Base-by-base conservation (phyloP, 2,888 invertebrate genomes). In the Meiosimyza decipiens region DNA sequence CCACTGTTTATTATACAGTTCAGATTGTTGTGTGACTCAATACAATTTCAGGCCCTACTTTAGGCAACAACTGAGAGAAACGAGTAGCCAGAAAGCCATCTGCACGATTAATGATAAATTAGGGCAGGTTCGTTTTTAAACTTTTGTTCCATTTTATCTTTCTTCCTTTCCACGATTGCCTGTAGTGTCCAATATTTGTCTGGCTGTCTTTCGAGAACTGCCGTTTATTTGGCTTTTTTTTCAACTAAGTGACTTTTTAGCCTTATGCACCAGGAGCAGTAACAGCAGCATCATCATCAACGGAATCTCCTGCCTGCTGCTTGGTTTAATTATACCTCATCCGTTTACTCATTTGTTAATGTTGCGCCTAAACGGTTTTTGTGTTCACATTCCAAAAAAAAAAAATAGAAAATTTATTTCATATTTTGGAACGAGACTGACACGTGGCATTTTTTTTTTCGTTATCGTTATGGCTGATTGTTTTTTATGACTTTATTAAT, bases 91-190 rank as follows among this genome's bases (percentile, higher is more conserved):
- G 49, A 18, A 64, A 64, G 64, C 64, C 64, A 64, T 64, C 64
- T 64, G 64, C 64, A 50, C 64, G 22, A 64, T 64, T 64, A 64
- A 64, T 64, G 64, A 64, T 51, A 64, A 64, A 64, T 64, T 64
- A 64, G 64, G 64, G 18, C 64, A 50, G 64, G 62, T 47, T 62
- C 12, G 22, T 15, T 33, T 62, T 33, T 33, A 1, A n/a, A 12
- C 40, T 47, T 33, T n/a, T 40, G 33, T 11, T 33, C 33, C 9
- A 9, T 22, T 47, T 47, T 47, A 12, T 4, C 40, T 62, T 15
- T 57, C 15, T 57, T 11, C 28, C 28, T 57, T 28, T 12, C 28
- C 12, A 28, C 4, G 7, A 9, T 40, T 40, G 40, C 9, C 40
- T 40, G 40, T 40, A 7, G 40, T 7, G 40, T 40, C 7, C 40